Evolutionary conservation across 2,888 invertebrate species (phyloP), one percentile per base, ranked within the genome.

Genomic region (Metacarcinus magister): DNA sequence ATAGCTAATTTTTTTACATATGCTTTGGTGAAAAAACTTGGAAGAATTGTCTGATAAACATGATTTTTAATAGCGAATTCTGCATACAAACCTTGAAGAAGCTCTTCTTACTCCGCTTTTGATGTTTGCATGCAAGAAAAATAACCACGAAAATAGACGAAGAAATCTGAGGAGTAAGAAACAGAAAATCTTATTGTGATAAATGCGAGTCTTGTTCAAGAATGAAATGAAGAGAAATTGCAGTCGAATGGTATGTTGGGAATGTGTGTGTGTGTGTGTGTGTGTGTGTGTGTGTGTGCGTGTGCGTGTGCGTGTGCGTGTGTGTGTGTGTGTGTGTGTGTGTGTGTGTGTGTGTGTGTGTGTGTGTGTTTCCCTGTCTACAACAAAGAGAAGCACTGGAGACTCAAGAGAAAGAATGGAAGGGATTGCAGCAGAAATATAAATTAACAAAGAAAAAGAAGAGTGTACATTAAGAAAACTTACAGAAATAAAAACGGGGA

Each of bases 271-370:
- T 60, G 60, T 60, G 60, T 13, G 60, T 13, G 60, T 13, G 60
- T 13, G 60, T 13, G 60, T 13, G 60, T 13, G 60, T 13, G 60
- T 13, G 48, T 48, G 48, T 48, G 48, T 48, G 48, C 13, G 48
- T 60, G 60, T 60, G 60, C 16, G 60, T 60, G 60, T 60, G 60
- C 16, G 60, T 60, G 60, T 60, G 60, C 16, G 60, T 60, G 60
- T 60, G 60, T 60, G 60, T 60, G 60, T 60, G 60, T 60, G 60
- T 60, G 60, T 60, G 60, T 60, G 60, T 60, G 60, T 60, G 60
- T 60, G 60, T 60, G 60, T 60, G 60, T 60, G 60, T 60, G 60
- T 60, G 60, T 60, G 60, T 60, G 60, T 60, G 60, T 60, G 60
- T 60, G 60, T 60, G 60, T 60, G 60, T 60, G 60, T 60, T 7